These are phyloP conservation scores for Setophaga petechia DNA, from an alignment of 2,113 vertebrate species.

Conservation along the genomic window DNA sequence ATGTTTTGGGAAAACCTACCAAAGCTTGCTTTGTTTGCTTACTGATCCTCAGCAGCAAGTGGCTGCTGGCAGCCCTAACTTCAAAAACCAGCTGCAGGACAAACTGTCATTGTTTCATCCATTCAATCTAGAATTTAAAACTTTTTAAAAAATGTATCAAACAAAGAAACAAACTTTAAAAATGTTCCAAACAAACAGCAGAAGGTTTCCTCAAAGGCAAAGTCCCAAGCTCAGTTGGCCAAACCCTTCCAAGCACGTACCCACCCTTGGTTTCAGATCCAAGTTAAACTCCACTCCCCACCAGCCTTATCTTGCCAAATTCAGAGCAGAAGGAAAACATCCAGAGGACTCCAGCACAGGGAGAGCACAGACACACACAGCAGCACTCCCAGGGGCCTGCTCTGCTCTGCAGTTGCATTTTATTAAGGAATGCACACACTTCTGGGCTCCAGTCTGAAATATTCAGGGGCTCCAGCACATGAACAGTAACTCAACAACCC, in stretches of 20 bases:
- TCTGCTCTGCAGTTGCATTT: background rate
- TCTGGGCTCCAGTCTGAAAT: background rate
- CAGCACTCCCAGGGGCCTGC: background rate
- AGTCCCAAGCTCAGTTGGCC: background rate
- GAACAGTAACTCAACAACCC: background rate
- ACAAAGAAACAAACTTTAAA: background rate
- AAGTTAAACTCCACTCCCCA: background rate
- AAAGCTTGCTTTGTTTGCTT: background rate
- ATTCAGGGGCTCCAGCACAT: background rate
- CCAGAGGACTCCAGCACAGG: background rate
- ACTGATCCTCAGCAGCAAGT: background rate
- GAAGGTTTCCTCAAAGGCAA: background rate
- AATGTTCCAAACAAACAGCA: background rate
- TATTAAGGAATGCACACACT: background rate
- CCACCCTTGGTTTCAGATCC: background rate
- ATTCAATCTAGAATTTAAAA: background rate
- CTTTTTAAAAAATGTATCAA: background rate
- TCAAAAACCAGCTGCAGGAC: background rate
- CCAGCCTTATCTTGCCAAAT: background rate
- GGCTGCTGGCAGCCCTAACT: background rate
- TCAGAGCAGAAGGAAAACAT: background rate
- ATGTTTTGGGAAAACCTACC: background rate
- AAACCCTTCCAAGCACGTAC: background rate
- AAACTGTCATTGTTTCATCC: background rate
- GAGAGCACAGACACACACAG: background rate